These are phyloP conservation scores for Lepas anatifera DNA, from an alignment of 2,888 invertebrate species.

Conservation along the genomic window DNA sequence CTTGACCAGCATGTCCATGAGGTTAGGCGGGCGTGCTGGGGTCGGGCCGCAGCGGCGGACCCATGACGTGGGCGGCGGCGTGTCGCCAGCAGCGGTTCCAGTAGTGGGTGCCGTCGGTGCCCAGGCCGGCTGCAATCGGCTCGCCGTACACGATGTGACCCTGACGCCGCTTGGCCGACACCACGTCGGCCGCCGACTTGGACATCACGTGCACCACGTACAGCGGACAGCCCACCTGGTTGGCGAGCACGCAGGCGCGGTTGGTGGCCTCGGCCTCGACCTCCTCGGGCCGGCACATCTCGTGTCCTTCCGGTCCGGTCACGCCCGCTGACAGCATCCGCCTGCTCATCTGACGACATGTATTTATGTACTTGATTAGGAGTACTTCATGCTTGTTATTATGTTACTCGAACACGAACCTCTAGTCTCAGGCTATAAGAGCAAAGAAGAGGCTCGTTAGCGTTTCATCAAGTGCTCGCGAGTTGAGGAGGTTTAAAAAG, in stretches of 20 bases:
- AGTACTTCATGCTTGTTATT: no score
- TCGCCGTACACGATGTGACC: slow-evolving; percentile 75
- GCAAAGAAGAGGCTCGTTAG: no score
- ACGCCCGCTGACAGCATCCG: slow-evolving; percentile 75
- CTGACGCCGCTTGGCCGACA: slow-evolving; percentile 50
- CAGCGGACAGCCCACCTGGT: slow-evolving; percentile 83
- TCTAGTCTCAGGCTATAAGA: no score
- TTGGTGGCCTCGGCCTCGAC: slow-evolving; percentile 94
- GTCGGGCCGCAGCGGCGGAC: slow-evolving; percentile 88
- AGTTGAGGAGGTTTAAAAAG: no score
- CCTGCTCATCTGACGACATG: slow-evolving; percentile 61
- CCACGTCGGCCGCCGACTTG: slow-evolving; percentile 68
- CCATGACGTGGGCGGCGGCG: slow-evolving; percentile 86
- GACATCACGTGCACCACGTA: slow-evolving; percentile 94
- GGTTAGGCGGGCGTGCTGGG: slow-evolving; percentile 68
- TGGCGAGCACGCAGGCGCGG: slow-evolving; percentile 83
- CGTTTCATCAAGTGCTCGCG: no score
- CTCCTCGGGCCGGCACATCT: slow-evolving; percentile 85
- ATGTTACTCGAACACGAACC: no score
- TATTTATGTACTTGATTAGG: no score
- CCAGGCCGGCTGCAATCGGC: slow-evolving; percentile 71
- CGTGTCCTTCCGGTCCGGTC: slow-evolving; percentile 90
- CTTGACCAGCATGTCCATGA: slow-evolving; percentile 43
- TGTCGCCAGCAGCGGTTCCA: slow-evolving; percentile 76
- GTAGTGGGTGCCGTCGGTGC: slow-evolving; percentile 63